These are phyloP conservation scores for Diglossa cyanea DNA, from an alignment of 2,797 vertebrate genomes.

Conservation along the genomic window DNA sequence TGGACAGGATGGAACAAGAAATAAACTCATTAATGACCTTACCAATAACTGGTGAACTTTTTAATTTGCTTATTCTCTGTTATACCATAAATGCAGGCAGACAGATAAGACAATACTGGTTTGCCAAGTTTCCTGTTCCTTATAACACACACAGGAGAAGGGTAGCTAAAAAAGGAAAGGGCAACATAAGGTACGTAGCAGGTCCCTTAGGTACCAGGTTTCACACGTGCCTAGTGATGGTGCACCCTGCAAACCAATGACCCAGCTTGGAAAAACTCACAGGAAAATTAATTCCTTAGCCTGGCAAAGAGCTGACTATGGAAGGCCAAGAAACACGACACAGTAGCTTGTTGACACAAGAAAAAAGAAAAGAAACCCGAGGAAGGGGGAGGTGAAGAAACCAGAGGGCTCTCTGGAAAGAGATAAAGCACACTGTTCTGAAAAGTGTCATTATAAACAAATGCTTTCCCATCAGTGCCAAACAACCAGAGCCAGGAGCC, in stretches of 20 bases:
- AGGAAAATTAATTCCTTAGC: background rate
- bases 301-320: background rate
- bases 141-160: background rate
- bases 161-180: background rate
- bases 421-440: background rate
- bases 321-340: background rate
- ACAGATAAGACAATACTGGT: background rate
- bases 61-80: background rate
- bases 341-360: background rate
- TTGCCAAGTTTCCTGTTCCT: background rate
- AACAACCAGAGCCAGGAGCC: background rate
- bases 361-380: background rate
- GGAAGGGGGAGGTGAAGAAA: background rate
- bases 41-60: background rate
- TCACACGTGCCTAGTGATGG: background rate
- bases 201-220: background rate
- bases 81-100: background rate
- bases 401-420: background rate
- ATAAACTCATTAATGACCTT: background rate
- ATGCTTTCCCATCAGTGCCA: background rate
- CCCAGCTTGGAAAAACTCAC: background rate
- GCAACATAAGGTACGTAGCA: background rate
- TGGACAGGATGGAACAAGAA: background rate
- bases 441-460: background rate
- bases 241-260: background rate